These are phyloP conservation scores for Hoplostethus mediterraneus DNA, from an alignment of 2,797 vertebrate species.

Conservation along the genomic window DNA sequence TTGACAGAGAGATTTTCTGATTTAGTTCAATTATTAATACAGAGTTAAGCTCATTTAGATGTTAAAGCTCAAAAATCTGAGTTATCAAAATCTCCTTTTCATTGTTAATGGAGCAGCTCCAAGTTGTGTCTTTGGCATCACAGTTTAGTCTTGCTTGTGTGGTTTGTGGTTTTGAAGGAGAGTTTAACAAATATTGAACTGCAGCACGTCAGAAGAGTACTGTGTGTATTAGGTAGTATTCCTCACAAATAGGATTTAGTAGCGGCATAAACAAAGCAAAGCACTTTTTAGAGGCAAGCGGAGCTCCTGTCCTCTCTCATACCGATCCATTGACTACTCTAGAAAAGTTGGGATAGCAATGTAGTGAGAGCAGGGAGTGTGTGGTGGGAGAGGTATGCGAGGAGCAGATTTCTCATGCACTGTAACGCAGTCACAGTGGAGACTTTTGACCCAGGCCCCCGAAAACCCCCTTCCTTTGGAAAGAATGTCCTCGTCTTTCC, in stretches of 20 bases:
- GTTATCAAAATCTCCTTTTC: too few species aligned
- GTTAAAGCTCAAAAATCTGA: too few species aligned
- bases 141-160: too few species aligned
- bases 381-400: constrained; percentile 68
- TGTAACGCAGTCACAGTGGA: constrained; percentile 63
- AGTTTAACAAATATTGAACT: too few species aligned
- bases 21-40: too few species aligned
- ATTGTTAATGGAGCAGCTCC: too few species aligned
- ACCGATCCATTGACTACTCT: constrained; percentile 45
- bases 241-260: not conserved
- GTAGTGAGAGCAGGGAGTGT: constrained; percentile 46
- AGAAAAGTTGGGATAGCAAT: constrained; percentile 48
- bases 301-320: constrained; percentile 21
- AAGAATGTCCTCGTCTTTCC: constrained; percentile 76
- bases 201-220: too few species aligned
- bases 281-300: not conserved
- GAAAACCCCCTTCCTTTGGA: constrained; percentile 82
- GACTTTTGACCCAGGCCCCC: constrained; percentile 80
- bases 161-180: not conserved
- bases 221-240: not conserved
- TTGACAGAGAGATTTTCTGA: not conserved
- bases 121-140: not conserved
- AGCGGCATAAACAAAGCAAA: not conserved
- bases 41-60: too few species aligned
- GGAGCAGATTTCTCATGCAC: constrained; percentile 79